A percentile compares a stretch with the other conserved stretches of the same genome.
These are phyloP conservation scores for Austrofundulus limnaeus DNA, from an alignment of 2,113 vertebrate species.

Conservation along the genomic window DNA sequence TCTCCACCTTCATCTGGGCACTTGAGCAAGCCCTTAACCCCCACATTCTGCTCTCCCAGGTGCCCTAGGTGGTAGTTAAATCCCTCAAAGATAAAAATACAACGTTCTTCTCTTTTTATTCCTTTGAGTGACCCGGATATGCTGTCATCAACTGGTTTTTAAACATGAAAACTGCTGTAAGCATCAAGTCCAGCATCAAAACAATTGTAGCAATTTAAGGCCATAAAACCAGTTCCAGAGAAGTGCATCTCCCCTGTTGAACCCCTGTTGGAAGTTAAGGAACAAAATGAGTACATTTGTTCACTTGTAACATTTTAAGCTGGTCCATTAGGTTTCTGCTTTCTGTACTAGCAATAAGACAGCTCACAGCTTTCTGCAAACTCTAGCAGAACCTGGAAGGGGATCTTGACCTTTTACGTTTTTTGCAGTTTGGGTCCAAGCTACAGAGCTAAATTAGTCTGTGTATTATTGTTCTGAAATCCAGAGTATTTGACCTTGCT, in stretches of 20 bases:
- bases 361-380: slow-evolving; percentile 45
- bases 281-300: slow-evolving; percentile 16
- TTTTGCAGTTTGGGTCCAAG: slow-evolving; percentile 15
- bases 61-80: too few species aligned
- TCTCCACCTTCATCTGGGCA: too few species aligned
- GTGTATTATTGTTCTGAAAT: slow-evolving; percentile 13
- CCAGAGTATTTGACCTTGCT: not conserved
- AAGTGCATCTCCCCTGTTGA: not conserved
- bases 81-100: too few species aligned
- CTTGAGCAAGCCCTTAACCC: too few species aligned
- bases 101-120: too few species aligned
- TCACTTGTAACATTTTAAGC: slow-evolving; percentile 22
- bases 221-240: not conserved
- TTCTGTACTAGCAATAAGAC: slow-evolving; percentile 39
- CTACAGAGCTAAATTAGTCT: not conserved
- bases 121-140: too few species aligned
- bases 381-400: slow-evolving; percentile 31
- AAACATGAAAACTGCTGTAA: not conserved
- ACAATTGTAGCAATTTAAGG: not conserved
- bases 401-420: slow-evolving; percentile 46
- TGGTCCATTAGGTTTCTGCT: slow-evolving; percentile 32
- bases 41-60: too few species aligned
- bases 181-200: not conserved
- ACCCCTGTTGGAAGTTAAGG: slow-evolving; percentile 3
- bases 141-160: not conserved